A percentile compares a stretch with the other conserved stretches of the same genome.
Evolutionary conservation across 2,888 invertebrate genomes (phyloP).

Genomic region (Mycogona germanica): DNA sequence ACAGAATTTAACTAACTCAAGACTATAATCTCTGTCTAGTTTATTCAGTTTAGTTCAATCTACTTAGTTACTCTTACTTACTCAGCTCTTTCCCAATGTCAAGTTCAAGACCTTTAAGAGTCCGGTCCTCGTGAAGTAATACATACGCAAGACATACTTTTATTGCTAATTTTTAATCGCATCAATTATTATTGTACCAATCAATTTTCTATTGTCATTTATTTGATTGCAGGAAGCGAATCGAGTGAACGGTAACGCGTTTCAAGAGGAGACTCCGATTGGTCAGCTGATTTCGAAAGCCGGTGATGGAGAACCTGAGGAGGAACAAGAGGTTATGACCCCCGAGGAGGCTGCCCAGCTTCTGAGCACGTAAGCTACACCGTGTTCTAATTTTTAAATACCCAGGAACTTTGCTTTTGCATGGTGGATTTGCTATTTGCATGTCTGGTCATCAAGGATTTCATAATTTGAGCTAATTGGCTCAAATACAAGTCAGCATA

Average conservation of each 20-base stretch:
- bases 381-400: neutral
- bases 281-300: neutral
- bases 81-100: too few relatives aligned
- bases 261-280: neutral
- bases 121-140: too few relatives aligned
- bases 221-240: neutral
- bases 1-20: too few relatives aligned
- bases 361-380: slow-evolving; percentile 57
- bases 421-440: neutral
- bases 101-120: too few relatives aligned
- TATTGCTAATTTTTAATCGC: too few relatives aligned
- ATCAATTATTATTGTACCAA: too few relatives aligned
- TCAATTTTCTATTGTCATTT: too few relatives aligned
- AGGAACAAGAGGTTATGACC: slow-evolving; percentile 48
- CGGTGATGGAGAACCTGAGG: neutral
- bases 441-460: too few relatives aligned
- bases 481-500: neutral
- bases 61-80: too few relatives aligned
- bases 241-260: slow-evolving; percentile 5
- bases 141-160: too few relatives aligned
- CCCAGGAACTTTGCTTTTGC: neutral
- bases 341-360: slow-evolving; percentile 78
- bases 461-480: neutral
- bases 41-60: too few relatives aligned
- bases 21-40: too few relatives aligned